Base-by-base conservation (phyloP, 2,113 vertebrate genomes). In the Mustelus asterias region DNA sequence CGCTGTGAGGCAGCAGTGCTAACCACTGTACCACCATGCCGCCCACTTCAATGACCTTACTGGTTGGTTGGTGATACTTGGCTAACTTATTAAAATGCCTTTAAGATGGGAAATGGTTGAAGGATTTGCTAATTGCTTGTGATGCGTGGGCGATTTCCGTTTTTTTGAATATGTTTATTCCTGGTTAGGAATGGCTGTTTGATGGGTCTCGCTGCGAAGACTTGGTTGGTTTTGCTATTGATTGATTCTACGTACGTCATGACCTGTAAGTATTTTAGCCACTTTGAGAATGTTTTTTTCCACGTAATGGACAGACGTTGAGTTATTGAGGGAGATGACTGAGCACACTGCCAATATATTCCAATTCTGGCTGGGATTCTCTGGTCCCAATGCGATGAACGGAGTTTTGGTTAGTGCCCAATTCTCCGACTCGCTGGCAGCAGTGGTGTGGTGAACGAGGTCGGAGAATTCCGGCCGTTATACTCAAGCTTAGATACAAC, bases 171-270 rank as follows among this genome's bases (percentile, higher is more conserved):
- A 33, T 95, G 54, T 95, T 44, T 72, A 13, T 95, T 54, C 67
- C 69, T 72, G 54, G n/a, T 48, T 76, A 95, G 94, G 94, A 72
- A 95, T 95, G 94, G 94, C 44, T 29, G 26, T 76, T 76, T 72
- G 26, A 95, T 95, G 94, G 94, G 67, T 72, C 44, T 48, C 44
- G 6, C 69, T 48, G 69, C 33, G 94, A 54, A 72, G 69, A 54
- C 44, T 95, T 44, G 67, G 69, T 95, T 95, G 44, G 26, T 48
- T 70, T 95, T 72, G 16, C 67, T 95, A 26, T 70, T 72, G 69
- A 72, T 72, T 95, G n/a, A 16, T 90, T n/a, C 29, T 33, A 65
- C 33, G 2, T 33, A 54, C 10, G 26, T 72, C 67, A 29, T 48
- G 69, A 72, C 94, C 41, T 48, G 94, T 95, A 95, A 95, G 94